Conservation (phyloP, 2,888 invertebrate genomes). For the Heliothis peltigera region DNA sequence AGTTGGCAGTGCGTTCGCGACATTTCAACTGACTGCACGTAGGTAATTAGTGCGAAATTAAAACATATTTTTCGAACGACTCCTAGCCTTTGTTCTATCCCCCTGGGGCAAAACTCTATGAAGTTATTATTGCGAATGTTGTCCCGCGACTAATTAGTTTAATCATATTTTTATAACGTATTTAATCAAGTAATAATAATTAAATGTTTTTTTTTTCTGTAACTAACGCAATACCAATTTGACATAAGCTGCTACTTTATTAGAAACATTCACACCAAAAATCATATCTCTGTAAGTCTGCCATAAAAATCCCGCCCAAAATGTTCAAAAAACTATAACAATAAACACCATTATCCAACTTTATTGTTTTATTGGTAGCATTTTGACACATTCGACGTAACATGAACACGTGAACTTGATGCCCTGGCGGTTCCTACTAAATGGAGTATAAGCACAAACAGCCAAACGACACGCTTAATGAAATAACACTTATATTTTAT, state of each 20-base stretch:
- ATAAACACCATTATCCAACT: slow-evolving; percentile 52
- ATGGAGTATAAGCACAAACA: slow-evolving; percentile 61
- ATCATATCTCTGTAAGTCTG: slow-evolving; percentile 5
- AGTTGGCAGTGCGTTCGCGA: slow-evolving; percentile 61
- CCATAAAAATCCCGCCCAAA: slow-evolving; percentile 15
- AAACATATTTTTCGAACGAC: slow-evolving; percentile 56
- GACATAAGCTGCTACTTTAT: not conserved
- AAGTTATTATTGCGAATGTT: slow-evolving; percentile 29
- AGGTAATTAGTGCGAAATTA: slow-evolving; percentile 64
- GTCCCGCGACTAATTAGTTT: slow-evolving; percentile 25
- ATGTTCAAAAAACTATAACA: slow-evolving; percentile 39
- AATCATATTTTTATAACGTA: not conserved
- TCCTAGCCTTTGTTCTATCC: slow-evolving; percentile 36
- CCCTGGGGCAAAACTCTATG: slow-evolving; percentile 11
- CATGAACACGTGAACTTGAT: slow-evolving; percentile 69
- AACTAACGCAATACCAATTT: not conserved
- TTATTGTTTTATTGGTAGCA: slow-evolving; percentile 53
- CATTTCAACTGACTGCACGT: slow-evolving; percentile 48
- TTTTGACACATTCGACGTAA: slow-evolving; percentile 61
- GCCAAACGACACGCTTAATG: slow-evolving; percentile 78
- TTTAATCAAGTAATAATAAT: not conserved
- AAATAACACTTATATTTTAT: slow-evolving; percentile 86
- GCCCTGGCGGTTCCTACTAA: slow-evolving; percentile 61
- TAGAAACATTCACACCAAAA: slow-evolving; percentile 1
- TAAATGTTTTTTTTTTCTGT: not conserved